Evolutionary conservation across 2,888 invertebrate genomes (phyloP).

Genomic region (Slavum lentiscoides): DNA sequence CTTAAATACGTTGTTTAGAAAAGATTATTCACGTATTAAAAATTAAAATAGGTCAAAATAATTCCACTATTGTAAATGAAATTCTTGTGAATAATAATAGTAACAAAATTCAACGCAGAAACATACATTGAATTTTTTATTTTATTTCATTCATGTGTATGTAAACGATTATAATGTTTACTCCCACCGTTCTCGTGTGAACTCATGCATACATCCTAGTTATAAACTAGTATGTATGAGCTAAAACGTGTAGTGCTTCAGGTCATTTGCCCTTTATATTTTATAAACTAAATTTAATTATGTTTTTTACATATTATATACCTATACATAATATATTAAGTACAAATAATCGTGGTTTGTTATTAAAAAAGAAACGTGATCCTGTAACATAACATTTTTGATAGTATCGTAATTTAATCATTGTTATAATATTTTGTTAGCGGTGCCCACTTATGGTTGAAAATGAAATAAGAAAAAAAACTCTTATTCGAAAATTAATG

Average conservation of each 20-base stretch:
- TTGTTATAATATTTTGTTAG: neutral
- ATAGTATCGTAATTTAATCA: conserved; percentile 5
- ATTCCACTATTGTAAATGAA: conserved; percentile 8
- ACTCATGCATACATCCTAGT: conserved; percentile 52
- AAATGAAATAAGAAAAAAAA: conserved; percentile 8
- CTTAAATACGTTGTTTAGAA: neutral
- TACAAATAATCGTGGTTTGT: conserved; percentile 15
- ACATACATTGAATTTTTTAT: conserved; percentile 31
- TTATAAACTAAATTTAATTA: conserved; percentile 40
- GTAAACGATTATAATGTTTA: conserved; percentile 43
- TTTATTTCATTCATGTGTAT: conserved; percentile 34
- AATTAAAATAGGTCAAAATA: conserved; percentile 20
- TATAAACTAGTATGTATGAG: conserved; percentile 9
- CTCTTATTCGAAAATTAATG: neutral
- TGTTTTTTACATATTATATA: conserved; percentile 12
- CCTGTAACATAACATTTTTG: neutral
- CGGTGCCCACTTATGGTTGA: neutral
- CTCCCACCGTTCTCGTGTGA: conserved; percentile 39
- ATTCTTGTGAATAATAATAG: neutral
- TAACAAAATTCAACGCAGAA: conserved; percentile 26
- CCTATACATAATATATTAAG: neutral
- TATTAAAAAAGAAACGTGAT: conserved; percentile 30
- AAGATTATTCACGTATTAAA: too few relatives aligned
- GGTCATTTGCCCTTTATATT: conserved; percentile 51
- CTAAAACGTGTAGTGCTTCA: conserved; percentile 47